Evolutionary conservation across 2,113 vertebrate species (phyloP), one percentile per base, ranked within the genome.

Genomic region (Takifugu flavidus): DNA sequence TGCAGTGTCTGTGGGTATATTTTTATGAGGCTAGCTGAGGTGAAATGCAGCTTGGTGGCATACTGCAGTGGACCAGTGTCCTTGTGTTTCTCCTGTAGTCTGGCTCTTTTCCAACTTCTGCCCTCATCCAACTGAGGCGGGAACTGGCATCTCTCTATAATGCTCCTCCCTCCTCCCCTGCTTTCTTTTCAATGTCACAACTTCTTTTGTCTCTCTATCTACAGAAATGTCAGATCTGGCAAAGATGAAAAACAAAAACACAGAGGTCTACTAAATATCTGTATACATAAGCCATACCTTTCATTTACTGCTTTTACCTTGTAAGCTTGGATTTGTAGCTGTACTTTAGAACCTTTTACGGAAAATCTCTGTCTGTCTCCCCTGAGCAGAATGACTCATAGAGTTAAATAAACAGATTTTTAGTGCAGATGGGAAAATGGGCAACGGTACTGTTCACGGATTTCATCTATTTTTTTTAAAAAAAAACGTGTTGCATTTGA

Each of bases 31-130:
- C 43, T 59, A 49, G 75, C 52, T 56, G 27, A 44, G 44, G 39
- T 43, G 49, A 59, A 55, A n/a, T 50, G 62, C 75, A 81, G 77
- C 58, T 62, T 78, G 65, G 77, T 73, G 74, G 50, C 26, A 13
- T 65, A 69, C 78, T 4, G 77, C 78, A 73, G 67, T 75, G 69
- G 64, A 39, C 75, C 54, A 3, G 67, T 80, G 78, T 82, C 83
- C 86, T 88, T 89, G 85, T 74, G 62, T 56, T 70, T 80, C 79
- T 84, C 79, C 76, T 72, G 59, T 67, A 56, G 56, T 76, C 77
- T 89, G 87, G 84, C 85, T 80, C 13, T 29, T 59, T 70, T 87
- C 84, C 86, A 84, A 78, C 59, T 25, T 74, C 72, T 82, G 53
- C 66, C 65, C 62, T 77, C 65, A 49, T 63, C 79, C 77, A 70